Evolutionary conservation across 1,140 invertebrate species (phyloP), one percentile per base, ranked within the genome.

Genomic region (Scaptomyza pallida): DNA sequence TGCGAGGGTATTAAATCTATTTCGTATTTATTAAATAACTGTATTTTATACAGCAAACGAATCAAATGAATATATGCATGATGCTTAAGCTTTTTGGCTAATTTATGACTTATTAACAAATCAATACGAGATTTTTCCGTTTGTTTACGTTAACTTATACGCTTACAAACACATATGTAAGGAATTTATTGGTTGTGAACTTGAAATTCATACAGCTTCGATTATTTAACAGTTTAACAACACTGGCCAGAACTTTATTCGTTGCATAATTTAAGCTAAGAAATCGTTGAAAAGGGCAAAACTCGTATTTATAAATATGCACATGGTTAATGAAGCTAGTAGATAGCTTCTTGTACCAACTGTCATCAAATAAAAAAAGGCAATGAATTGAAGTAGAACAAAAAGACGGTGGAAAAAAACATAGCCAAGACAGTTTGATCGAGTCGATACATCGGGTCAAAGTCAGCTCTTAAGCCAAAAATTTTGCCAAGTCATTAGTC

Each of bases 401-500:
- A 37, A n/a, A 45, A 60, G 41, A 19, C 13, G 17, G 9, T 73
- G 55, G 64, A 70, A 59, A 74, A 56, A 59, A 54, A 64, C 44
- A 30, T 21, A 54, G 17, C 13, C 33, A 4, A 71, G 78, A 78
- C 50, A 69, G 75, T 47, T n/a, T 75, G 80, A 51, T 80, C 54
- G 64, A 52, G 54, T 72, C 59, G 35, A 71, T 67, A 67, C 78
- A 72, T 67, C 74, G 67, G 82, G 82, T 86, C 82, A 86, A 86
- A 86, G 82, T 88, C 82, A 78, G 78, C 71, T 74, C 64, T 62
- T 77, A 70, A 74, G 55, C 57, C 61, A 61, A 73, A 86, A n/a
- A n/a, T n/a, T 77, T 55, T 81, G 69, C 81, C 81, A 64, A 73
- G 82, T 86, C 82, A 86, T 88, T 83, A 75, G 70, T n/a, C 55